Percentiles rank a stretch among this genome's conserved stretches.
These are phyloP conservation scores for Amphilophus citrinellus DNA, from an alignment of 2,113 vertebrate genomes.

Conservation along the genomic window DNA sequence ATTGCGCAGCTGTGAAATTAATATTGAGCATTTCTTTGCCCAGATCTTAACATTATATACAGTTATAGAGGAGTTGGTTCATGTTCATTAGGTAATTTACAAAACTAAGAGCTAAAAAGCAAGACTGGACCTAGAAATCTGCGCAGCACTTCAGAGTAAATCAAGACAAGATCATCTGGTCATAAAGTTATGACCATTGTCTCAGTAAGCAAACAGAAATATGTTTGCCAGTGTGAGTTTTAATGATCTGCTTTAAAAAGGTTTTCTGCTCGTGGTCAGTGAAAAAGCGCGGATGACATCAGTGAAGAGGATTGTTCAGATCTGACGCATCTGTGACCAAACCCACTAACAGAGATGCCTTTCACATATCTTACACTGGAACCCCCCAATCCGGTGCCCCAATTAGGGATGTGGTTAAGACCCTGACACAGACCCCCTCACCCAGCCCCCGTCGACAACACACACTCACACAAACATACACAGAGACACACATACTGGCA, in stretches of 20 bases:
- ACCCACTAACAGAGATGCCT: constrained; percentile 61
- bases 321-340: constrained; percentile 55
- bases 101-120: too few relatives aligned
- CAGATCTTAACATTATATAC: neutral
- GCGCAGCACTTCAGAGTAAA: too few relatives aligned
- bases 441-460: neutral
- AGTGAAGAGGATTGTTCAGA: constrained; percentile 14
- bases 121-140: too few relatives aligned
- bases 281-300: constrained; percentile 12
- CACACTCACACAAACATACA: constrained; percentile 10
- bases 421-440: constrained; percentile 2
- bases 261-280: neutral
- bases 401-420: constrained; percentile 67
- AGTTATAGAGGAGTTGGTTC: too few relatives aligned
- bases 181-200: too few relatives aligned
- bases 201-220: too few relatives aligned
- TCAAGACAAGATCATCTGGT: too few relatives aligned
- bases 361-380: constrained; percentile 59
- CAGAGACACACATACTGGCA: constrained; percentile 2
- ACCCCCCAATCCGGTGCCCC: constrained; percentile 53
- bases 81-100: too few relatives aligned
- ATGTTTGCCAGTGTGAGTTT: too few relatives aligned
- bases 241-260: neutral
- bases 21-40: neutral
- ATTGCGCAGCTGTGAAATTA: neutral